Percentiles rank a stretch among this genome's conserved stretches.
Evolutionary conservation across 1,140 invertebrate species (phyloP).

Genomic region (Nasonia vitripennis): DNA sequence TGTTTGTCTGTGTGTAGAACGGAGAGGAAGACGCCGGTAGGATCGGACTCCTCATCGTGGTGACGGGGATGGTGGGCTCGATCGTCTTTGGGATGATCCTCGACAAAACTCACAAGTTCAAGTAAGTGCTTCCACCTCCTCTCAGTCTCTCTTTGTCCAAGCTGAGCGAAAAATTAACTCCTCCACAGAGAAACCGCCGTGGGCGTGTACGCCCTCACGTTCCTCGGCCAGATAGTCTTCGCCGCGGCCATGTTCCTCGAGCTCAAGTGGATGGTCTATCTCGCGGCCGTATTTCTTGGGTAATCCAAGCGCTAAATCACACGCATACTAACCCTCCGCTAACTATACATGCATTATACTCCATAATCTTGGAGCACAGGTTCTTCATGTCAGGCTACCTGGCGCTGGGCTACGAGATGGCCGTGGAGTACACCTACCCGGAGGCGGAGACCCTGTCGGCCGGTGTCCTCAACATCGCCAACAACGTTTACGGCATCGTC

Average conservation of each 20-base stretch:
- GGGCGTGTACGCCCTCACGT: constrained; percentile 47
- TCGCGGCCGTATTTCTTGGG: constrained; percentile 78
- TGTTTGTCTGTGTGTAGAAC: constrained; percentile 65
- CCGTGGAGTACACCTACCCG: constrained; percentile 85
- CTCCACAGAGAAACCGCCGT: constrained; percentile 52
- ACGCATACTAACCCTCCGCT: no score
- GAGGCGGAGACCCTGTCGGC: constrained; percentile 81
- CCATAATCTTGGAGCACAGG: constrained; percentile 60
- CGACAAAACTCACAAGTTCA: constrained; percentile 79
- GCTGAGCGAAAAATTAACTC: constrained; percentile 62
- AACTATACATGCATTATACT: no score
- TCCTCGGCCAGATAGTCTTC: constrained; percentile 57
- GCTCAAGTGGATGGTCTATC: constrained; percentile 78
- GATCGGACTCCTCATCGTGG: constrained; percentile 82
- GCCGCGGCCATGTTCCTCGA: constrained; percentile 52
- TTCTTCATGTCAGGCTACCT: constrained; percentile 86
- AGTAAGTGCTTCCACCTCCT: constrained; percentile 65
- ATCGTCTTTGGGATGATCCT: constrained; percentile 82
- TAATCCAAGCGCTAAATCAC: constrained; percentile 58
- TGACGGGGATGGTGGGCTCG: constrained; percentile 82
- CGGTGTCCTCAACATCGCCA: constrained; percentile 81
- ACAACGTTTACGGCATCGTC: constrained; percentile 79
- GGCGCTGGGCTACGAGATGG: constrained; percentile 85
- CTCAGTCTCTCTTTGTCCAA: no score
- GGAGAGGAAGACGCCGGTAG: constrained; percentile 79